Conservation (phyloP, 2,113 vertebrate genomes). For the Mesocricetus auratus region DNA sequence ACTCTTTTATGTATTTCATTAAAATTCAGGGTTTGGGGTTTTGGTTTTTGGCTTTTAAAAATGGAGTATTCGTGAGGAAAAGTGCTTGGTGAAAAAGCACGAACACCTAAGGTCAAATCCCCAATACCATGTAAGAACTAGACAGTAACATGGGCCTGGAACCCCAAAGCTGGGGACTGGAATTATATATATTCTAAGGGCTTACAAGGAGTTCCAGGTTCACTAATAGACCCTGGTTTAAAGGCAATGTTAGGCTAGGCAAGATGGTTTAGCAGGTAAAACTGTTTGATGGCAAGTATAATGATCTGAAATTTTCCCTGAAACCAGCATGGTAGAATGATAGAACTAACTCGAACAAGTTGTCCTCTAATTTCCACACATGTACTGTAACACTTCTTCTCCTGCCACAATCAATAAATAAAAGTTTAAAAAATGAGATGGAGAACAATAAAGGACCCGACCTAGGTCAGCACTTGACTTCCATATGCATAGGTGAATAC, state of each 20-base stretch:
- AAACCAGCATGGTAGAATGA: not conserved
- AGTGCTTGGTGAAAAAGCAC: not conserved
- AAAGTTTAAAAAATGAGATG: not conserved
- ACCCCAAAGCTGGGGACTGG: not conserved
- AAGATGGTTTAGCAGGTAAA: not conserved
- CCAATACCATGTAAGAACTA: not conserved
- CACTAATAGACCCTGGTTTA: too few relatives aligned
- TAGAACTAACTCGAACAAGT: not conserved
- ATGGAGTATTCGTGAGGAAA: not conserved
- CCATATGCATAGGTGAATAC: not conserved
- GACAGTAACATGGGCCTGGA: not conserved
- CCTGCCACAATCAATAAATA: not conserved
- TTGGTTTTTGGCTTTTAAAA: not conserved
- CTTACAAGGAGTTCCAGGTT: not conserved
- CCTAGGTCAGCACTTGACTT: too few relatives aligned
- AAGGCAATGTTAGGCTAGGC: not conserved
- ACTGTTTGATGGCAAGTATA: not conserved
- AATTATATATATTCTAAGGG: not conserved
- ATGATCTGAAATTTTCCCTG: not conserved
- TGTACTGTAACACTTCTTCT: not conserved
- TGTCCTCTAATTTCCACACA: not conserved
- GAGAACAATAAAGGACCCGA: not conserved
- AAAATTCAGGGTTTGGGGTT: not conserved
- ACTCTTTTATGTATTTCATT: conserved; percentile 35
- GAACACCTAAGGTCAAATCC: not conserved